These are phyloP conservation scores for Drosophila murphyi DNA, from an alignment of 1,140 invertebrate genomes.

Conservation along the genomic window DNA sequence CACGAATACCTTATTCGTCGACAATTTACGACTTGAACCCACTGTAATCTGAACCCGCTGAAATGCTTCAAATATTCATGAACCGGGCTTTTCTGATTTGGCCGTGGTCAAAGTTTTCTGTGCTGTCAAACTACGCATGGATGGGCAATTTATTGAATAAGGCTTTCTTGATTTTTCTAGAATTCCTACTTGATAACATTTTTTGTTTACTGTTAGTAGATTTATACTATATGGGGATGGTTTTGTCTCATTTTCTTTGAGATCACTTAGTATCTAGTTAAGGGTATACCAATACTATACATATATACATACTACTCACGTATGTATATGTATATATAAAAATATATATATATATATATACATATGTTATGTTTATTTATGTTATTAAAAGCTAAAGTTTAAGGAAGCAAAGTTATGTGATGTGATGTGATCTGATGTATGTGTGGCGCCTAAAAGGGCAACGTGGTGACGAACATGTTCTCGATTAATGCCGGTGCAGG, in stretches of 20 bases:
- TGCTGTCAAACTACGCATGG: background rate
- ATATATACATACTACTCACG: background rate
- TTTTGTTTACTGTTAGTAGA: constrained; percentile 31
- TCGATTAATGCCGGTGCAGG: constrained; percentile 96
- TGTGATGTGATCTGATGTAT: background rate
- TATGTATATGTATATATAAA: background rate
- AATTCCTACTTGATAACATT: background rate
- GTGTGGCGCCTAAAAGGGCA: constrained; percentile 91
- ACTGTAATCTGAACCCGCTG: constrained; percentile 14
- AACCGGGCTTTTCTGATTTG: constrained; percentile 51
- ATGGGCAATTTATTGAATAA: constrained; percentile 1
- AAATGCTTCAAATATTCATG: constrained; percentile 67
- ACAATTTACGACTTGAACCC: constrained; percentile 2
- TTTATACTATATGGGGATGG: constrained; percentile 9
- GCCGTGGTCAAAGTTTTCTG: background rate
- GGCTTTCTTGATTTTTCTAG: background rate
- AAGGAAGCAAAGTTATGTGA: constrained; percentile 61
- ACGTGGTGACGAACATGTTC: constrained; percentile 96
- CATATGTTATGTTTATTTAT: background rate
- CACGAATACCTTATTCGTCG: constrained; percentile 51
- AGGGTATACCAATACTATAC: background rate
- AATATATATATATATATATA: background rate
- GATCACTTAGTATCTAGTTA: constrained; percentile 42
- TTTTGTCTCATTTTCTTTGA: constrained; percentile 16
- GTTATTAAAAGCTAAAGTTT: constrained; percentile 43